Conservation (phyloP, 2,888 invertebrate species). For the Megastigmus dorsalis region DNA sequence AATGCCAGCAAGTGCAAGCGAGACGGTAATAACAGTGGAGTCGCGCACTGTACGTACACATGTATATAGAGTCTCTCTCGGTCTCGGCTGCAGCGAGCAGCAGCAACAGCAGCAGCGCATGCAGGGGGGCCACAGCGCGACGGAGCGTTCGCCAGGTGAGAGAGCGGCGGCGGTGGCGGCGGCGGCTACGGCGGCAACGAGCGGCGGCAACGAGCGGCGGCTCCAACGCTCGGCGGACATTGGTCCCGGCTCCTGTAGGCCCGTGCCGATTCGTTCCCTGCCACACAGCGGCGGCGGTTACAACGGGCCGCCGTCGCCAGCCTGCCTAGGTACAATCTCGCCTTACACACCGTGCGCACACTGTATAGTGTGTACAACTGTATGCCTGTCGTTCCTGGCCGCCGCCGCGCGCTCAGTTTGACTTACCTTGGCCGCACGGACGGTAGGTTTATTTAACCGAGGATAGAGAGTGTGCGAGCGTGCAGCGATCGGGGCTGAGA, state of each 20-base stretch:
- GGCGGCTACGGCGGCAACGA: neutral
- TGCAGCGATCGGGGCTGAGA: neutral
- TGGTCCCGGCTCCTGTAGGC: neutral
- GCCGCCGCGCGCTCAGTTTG: constrained; percentile 13
- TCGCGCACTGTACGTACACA: no score
- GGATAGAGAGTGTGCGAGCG: neutral
- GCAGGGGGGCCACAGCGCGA: neutral
- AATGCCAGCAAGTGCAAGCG: no score
- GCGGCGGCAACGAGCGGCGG: neutral
- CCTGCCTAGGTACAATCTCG: constrained; percentile 11
- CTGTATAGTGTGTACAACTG: neutral
- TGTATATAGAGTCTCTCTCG: neutral
- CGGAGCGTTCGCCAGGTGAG: no score
- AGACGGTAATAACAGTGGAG: no score
- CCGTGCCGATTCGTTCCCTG: neutral
- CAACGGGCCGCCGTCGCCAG: no score
- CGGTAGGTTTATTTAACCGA: no score
- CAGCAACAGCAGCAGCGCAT: no score
- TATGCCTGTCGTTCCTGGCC: neutral
- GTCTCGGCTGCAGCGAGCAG: neutral
- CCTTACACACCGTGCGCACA: neutral
- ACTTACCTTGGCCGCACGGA: constrained; percentile 41
- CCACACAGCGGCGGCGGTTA: neutral
- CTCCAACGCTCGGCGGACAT: neutral
- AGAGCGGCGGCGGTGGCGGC: neutral